Evolutionary conservation across 2,888 invertebrate genomes (phyloP).

Genomic region (Rugalucina vietnamica): DNA sequence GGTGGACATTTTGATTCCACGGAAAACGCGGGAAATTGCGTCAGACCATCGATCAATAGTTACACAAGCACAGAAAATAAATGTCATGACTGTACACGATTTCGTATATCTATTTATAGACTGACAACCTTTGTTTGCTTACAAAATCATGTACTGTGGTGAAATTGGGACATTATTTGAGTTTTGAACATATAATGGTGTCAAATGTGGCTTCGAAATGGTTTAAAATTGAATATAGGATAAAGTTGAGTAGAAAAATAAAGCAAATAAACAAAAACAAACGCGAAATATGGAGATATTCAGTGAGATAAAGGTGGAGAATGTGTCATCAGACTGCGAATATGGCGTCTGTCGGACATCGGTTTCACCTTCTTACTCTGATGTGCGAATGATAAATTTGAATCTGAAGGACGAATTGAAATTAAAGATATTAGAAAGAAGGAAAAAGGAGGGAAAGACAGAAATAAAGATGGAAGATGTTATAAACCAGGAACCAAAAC

Average conservation of each 20-base stretch:
- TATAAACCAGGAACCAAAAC: background rate
- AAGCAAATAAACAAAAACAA: too few relatives aligned
- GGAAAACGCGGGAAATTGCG: too few relatives aligned
- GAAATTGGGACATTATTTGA: background rate
- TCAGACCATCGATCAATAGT: too few relatives aligned
- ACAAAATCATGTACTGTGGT: background rate
- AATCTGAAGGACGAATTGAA: slow-evolving; percentile 24
- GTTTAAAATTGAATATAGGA: too few relatives aligned
- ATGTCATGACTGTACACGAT: background rate
- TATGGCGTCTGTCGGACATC: background rate
- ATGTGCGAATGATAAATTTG: background rate
- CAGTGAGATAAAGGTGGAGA: background rate
- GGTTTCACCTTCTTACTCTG: background rate
- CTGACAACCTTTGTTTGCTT: background rate
- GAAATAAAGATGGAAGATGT: slow-evolving; percentile 19
- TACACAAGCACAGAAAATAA: background rate
- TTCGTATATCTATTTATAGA: slow-evolving; percentile 12
- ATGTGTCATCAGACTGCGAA: background rate
- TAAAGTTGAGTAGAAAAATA: too few relatives aligned
- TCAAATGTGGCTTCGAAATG: too few relatives aligned
- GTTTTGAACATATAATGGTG: too few relatives aligned
- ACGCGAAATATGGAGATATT: too few relatives aligned
- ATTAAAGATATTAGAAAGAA: slow-evolving; percentile 25
- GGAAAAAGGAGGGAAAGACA: slow-evolving; percentile 20
- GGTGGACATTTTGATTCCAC: too few relatives aligned